These are phyloP conservation scores for Spilosoma lubricipeda DNA, from an alignment of 2,888 invertebrate species.

Conservation along the genomic window DNA sequence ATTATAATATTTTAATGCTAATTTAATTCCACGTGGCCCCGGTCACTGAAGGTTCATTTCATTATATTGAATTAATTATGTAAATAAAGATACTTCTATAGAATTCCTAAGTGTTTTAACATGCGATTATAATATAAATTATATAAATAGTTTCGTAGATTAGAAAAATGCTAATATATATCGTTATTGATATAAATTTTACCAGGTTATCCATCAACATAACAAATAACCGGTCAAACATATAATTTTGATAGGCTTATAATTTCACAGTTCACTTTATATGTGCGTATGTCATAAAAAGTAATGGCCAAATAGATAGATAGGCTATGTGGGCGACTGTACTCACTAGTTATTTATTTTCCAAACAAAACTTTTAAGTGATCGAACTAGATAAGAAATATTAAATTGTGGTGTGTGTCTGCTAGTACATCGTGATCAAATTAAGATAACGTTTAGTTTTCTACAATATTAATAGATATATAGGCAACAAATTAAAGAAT, in stretches of 20 bases:
- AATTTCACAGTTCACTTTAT: constrained; percentile 28
- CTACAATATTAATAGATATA: background rate
- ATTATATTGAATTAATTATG: constrained; percentile 19
- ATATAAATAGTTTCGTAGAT: background rate
- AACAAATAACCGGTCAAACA: constrained; percentile 35
- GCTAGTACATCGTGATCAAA: constrained; percentile 33
- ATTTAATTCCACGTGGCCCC: constrained; percentile 21
- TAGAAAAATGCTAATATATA: constrained; percentile 5
- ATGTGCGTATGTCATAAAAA: constrained; percentile 42
- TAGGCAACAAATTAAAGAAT: constrained; percentile 2
- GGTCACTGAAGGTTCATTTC: constrained; percentile 9
- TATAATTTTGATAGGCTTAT: constrained; percentile 32
- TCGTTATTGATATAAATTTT: constrained; percentile 4
- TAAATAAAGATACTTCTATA: constrained; percentile 11
- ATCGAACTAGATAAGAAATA: constrained; percentile 48
- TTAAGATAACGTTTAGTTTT: constrained; percentile 42
- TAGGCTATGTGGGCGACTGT: constrained; percentile 42
- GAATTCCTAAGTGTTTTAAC: constrained; percentile 12
- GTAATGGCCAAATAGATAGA: constrained; percentile 38
- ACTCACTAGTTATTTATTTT: constrained; percentile 44
- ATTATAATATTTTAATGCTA: constrained; percentile 19
- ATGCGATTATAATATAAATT: constrained; percentile 9
- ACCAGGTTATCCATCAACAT: constrained; percentile 24
- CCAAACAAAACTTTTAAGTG: constrained; percentile 41
- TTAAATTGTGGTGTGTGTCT: constrained; percentile 44